Percentiles rank a stretch among this genome's conserved stretches.
Evolutionary conservation across 30 jellyfish, hydroid and myxozoan species (phyloP).

Genomic region (Aurelia aurita): DNA sequence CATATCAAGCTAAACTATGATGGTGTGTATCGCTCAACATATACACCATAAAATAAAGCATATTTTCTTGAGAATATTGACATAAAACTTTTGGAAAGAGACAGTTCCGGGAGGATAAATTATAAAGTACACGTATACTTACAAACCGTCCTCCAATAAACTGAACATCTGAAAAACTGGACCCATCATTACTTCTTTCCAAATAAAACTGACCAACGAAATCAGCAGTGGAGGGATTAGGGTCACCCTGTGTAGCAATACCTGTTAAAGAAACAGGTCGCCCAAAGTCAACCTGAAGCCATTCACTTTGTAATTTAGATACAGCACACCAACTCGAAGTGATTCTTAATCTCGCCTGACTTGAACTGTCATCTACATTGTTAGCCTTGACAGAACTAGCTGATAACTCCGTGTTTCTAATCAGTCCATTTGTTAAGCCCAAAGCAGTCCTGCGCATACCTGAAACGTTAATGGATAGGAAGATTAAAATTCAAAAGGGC

Average conservation of each 20-base stretch:
- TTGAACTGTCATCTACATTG: not conserved
- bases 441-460: not conserved
- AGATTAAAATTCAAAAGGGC: too few species aligned
- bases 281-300: constrained; percentile 5
- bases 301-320: not conserved
- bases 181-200: not conserved
- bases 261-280: not conserved
- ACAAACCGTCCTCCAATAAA: not conserved
- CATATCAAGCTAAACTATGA: too few species aligned
- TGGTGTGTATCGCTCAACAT: too few species aligned
- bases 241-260: not conserved
- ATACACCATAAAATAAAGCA: too few species aligned
- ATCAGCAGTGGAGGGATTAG: not conserved
- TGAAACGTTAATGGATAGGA: not conserved
- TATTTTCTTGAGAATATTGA: too few species aligned
- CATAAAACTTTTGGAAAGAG: too few species aligned
- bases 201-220: not conserved
- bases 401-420: not conserved
- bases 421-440: not conserved
- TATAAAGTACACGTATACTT: too few species aligned
- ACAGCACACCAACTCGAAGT: constrained; percentile 1
- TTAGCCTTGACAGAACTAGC: not conserved
- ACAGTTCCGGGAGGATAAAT: too few species aligned
- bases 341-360: not conserved
- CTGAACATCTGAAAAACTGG: constrained; percentile 5